A percentile compares a stretch with the other conserved stretches of the same genome.
phyloP scores from a whole-genome alignment of 2,797 vertebrate genomes.

The Muscicapa striata region DNA sequence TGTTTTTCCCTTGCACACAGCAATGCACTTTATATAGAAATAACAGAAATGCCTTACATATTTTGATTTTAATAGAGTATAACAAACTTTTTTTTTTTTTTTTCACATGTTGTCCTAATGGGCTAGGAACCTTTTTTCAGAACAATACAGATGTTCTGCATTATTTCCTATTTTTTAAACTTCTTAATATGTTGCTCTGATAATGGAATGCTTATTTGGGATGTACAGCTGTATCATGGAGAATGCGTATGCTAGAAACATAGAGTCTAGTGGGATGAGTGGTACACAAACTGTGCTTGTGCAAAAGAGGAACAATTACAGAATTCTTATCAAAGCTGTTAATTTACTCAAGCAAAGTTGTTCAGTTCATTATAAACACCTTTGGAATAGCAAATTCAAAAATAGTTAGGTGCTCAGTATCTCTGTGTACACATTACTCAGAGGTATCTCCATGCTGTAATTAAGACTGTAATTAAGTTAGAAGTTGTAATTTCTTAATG shows the following conservation, averaged over 20 bases:
- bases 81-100: rapidly evolving
- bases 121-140: not conserved
- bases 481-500: not conserved
- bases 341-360: not conserved
- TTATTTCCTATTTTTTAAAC: not conserved
- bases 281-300: not conserved
- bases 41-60: not conserved
- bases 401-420: not conserved
- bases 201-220: not conserved
- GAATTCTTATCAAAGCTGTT: not conserved
- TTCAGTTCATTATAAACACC: not conserved
- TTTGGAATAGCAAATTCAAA: not conserved
- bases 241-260: not conserved
- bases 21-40: not conserved
- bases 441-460: not conserved
- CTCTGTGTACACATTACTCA: not conserved
- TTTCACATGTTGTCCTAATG: not conserved
- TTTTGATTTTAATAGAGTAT: not conserved
- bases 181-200: not conserved
- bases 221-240: not conserved
- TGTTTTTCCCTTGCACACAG: not conserved
- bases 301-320: not conserved
- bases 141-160: not conserved
- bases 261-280: not conserved
- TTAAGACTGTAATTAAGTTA: not conserved